A percentile compares a stretch with the other conserved stretches of the same genome.
These are phyloP conservation scores for Aproaerema taeniolella DNA, from an alignment of 2,888 invertebrate species.

Conservation along the genomic window DNA sequence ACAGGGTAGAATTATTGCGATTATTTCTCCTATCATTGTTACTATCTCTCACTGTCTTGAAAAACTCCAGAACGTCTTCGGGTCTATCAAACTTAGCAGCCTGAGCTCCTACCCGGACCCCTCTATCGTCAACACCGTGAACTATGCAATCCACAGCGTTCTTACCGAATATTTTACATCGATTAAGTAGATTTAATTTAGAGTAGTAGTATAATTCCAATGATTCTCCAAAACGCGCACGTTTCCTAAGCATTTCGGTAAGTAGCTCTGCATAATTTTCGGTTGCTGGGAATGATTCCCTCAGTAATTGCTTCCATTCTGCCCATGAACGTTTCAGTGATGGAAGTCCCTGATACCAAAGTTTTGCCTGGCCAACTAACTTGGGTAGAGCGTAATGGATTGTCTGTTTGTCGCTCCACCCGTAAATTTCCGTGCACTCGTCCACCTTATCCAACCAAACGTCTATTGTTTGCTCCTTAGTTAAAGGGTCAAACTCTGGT, in stretches of 20 bases:
- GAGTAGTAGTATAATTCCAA: slow-evolving; percentile 21
- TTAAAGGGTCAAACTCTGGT: slow-evolving; percentile 13
- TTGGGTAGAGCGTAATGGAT: slow-evolving; percentile 24
- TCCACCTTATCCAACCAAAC: slow-evolving; percentile 24
- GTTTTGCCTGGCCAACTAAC: slow-evolving; percentile 19
- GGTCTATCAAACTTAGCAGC: slow-evolving; percentile 6
- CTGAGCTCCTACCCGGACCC: slow-evolving; percentile 19
- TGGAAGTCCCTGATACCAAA: slow-evolving; percentile 22
- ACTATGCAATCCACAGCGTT: slow-evolving; percentile 24
- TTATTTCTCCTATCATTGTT: neutral
- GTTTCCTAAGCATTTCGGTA: slow-evolving; percentile 23
- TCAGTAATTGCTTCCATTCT: slow-evolving; percentile 22
- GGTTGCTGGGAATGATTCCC: slow-evolving; percentile 23
- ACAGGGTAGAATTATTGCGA: neutral
- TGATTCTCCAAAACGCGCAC: slow-evolving; percentile 16
- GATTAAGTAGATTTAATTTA: slow-evolving; percentile 23
- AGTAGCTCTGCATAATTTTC: too few relatives aligned
- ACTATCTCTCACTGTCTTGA: slow-evolving; percentile 4
- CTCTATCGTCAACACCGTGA: slow-evolving; percentile 23
- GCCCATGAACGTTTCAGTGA: slow-evolving; percentile 20
- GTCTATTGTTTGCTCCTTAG: slow-evolving; percentile 19
- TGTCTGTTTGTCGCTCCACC: too few relatives aligned
- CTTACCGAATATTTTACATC: slow-evolving; percentile 20
- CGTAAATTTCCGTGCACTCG: slow-evolving; percentile 22
- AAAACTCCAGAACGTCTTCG: slow-evolving; percentile 4